Evolutionary conservation across 2,888 invertebrate species (phyloP).

Genomic region (Erebia palarica): DNA sequence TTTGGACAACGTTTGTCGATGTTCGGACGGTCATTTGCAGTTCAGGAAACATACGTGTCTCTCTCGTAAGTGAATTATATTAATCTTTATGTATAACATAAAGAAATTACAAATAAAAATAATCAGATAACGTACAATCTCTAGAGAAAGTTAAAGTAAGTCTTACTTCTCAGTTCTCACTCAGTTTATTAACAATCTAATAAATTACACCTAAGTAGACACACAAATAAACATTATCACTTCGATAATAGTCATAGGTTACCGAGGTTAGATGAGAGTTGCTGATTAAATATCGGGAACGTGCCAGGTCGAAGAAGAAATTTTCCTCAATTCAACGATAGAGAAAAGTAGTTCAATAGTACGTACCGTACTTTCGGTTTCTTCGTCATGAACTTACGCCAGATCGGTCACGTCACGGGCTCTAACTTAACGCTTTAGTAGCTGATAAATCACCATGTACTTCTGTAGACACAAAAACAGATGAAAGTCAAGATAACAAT

Average conservation of each 20-base stretch:
- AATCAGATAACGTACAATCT: no score
- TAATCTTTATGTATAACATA: not conserved
- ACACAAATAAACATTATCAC: conserved; percentile 7
- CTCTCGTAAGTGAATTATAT: conserved; percentile 87
- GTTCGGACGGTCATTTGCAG: conserved; percentile 92
- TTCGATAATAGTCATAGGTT: conserved; percentile 6
- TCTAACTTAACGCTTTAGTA: conserved; percentile 57
- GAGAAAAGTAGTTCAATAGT: conserved; percentile 19
- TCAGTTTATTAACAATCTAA: not conserved
- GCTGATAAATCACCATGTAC: conserved; percentile 63
- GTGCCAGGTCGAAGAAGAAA: conserved; percentile 10
- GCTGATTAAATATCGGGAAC: conserved; percentile 15
- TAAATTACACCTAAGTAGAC: not conserved
- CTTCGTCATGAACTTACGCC: conserved; percentile 45
- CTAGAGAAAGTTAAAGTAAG: not conserved
- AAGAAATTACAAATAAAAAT: no score
- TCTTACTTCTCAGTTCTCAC: not conserved
- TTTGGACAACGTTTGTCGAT: conserved; percentile 91
- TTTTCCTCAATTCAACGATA: conserved; percentile 10
- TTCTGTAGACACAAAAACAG: conserved; percentile 56
- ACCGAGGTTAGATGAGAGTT: conserved; percentile 15
- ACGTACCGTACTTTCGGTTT: conserved; percentile 47
- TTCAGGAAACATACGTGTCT: conserved; percentile 95
- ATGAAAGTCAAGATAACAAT: conserved; percentile 56
- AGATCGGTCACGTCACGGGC: conserved; percentile 56